These are phyloP conservation scores for Lingula anatina DNA, from an alignment of 2,888 invertebrate genomes.

Conservation along the genomic window DNA sequence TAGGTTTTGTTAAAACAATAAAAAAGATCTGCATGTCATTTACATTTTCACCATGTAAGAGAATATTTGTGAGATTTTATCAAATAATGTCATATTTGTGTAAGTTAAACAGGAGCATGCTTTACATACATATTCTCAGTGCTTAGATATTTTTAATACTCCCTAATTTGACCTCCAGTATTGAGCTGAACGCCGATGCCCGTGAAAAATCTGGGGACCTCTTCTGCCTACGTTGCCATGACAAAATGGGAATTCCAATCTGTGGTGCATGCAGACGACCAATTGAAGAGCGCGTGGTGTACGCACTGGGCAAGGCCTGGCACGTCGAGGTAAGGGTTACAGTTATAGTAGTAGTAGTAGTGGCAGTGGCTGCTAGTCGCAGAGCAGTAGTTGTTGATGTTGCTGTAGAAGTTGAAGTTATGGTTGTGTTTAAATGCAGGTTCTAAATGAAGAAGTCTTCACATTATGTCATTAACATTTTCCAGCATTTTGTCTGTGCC, in stretches of 20 bases:
- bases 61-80: too few relatives aligned
- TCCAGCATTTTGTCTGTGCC: slow-evolving; percentile 96
- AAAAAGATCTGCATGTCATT: too few relatives aligned
- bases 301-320: slow-evolving; percentile 70
- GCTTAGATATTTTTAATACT: background rate
- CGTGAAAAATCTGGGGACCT: slow-evolving; percentile 93
- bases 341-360: too few relatives aligned
- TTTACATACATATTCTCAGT: background rate
- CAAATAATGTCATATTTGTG: too few relatives aligned
- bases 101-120: too few relatives aligned
- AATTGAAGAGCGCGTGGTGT: slow-evolving; percentile 97
- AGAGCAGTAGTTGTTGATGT: too few relatives aligned
- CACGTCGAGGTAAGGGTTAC: slow-evolving; percentile 46
- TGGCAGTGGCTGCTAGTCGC: background rate
- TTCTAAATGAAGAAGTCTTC: too few relatives aligned
- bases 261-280: slow-evolving; percentile 98
- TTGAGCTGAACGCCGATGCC: slow-evolving; percentile 91
- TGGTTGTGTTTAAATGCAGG: too few relatives aligned
- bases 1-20: too few relatives aligned
- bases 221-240: slow-evolving; percentile 96
- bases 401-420: too few relatives aligned
- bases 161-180: slow-evolving; percentile 54
- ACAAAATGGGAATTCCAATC: slow-evolving; percentile 99
- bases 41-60: too few relatives aligned
- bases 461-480: slow-evolving; percentile 20